A percentile compares a stretch with the other conserved stretches of the same genome.
phyloP scores from a whole-genome alignment of 2,888 invertebrate species.

The Argyresthia albistria region DNA sequence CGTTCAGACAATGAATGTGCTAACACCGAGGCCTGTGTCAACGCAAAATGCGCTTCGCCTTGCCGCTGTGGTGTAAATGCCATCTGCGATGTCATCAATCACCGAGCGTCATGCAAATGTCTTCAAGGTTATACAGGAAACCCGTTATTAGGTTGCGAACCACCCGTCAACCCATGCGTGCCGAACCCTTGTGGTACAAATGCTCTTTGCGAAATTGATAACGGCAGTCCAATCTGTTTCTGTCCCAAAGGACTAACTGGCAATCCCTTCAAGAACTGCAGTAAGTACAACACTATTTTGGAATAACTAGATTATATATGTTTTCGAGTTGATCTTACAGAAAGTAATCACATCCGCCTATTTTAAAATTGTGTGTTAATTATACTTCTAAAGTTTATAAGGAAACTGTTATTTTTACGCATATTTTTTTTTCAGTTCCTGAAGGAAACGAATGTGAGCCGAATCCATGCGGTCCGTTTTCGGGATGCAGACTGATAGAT shows the following conservation, averaged over 20 bases:
- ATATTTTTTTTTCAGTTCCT: constrained; percentile 77
- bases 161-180: constrained; percentile 83
- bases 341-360: no score
- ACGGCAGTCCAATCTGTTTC: constrained; percentile 89
- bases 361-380: neutral
- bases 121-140: constrained; percentile 86
- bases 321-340: no score
- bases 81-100: constrained; percentile 85
- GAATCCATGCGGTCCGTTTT: constrained; percentile 87
- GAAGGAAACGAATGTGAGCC: constrained; percentile 88
- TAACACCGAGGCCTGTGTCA: constrained; percentile 82
- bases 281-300: constrained; percentile 71
- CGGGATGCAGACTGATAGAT: constrained; percentile 84
- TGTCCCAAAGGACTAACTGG: constrained; percentile 92
- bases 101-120: constrained; percentile 86
- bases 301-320: no score
- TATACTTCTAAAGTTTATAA: no score
- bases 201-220: constrained; percentile 87
- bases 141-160: constrained; percentile 79
- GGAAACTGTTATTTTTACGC: neutral
- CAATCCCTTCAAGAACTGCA: constrained; percentile 92
- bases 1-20: constrained; percentile 80
- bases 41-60: constrained; percentile 82
- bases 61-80: constrained; percentile 86
- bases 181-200: constrained; percentile 92